Evolutionary conservation across 2,113 vertebrate genomes (phyloP), one percentile per base, ranked within the genome.

Genomic region (Eudyptes chrysolophus): DNA sequence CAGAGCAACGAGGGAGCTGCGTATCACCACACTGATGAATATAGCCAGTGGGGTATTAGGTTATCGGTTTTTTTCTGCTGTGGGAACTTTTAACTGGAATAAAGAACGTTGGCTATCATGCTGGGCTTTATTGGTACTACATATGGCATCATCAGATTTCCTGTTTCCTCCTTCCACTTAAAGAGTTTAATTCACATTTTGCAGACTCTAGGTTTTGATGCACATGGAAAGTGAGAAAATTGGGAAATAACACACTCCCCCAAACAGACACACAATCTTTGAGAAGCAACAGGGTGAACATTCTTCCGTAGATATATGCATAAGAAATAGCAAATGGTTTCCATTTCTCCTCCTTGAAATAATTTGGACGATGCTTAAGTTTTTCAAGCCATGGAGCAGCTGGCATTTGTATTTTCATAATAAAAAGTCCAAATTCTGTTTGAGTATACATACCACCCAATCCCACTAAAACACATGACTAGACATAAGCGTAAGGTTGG

Each of bases 321-420:
- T 54, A 86, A 76, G 40, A 91, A 71, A 90, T 1, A 92, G 54
- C 87, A 94, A 96, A 94, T 84, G 83, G 83, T 93, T 96, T 95
- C 78, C 61, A 92, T 94, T 94, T 95, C 81, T 64, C 62, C 55
- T 80, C 46, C 84, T 74, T 66, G 48, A 90, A 92, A 79, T 83
- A 94, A 51, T 19, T 11, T 96, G 89, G 86, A 81, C 0, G 9
- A 71, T 84, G 60, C 54, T 78, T 76, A 75, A 87, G 74, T 69
- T 80, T 79, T 87, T 42, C 87, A 89, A 95, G 80, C 84, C 91
- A 87, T 6, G 49, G 36, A 89, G 87, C 94, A 95, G 93, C 91
- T 96, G 95, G 89, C 77, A 87, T 72, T 87, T 85, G 77, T 80
- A 93, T 95, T 96, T 92, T 95, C 81, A 46, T 21, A 72, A 61